Evolutionary conservation across 2,797 vertebrate species (phyloP), one percentile per base, ranked within the genome.

Genomic region (Tiaroga cobitis): DNA sequence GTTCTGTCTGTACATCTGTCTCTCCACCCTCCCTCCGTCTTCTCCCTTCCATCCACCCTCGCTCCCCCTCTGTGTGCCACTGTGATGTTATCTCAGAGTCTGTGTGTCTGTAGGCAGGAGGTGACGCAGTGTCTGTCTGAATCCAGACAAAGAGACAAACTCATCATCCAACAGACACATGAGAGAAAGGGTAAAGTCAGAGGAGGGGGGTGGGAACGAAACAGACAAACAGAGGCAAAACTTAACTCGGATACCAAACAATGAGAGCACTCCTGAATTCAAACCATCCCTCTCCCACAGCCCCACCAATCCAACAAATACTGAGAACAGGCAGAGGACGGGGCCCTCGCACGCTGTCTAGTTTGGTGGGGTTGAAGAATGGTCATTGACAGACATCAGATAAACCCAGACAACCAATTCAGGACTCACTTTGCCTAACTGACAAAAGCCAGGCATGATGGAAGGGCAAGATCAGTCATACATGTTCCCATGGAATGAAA

Each of bases 81-180:
- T 95, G 94, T 93, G 94, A 96, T 95, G 95, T 94, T 96, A 96
- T 96, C 95, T 95, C 93, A 81, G 93, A 92, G 95, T 96, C 95
- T 95, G 95, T 95, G 93, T 95, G 95, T 96, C 95, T 96, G 95
- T 95, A 95, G 94, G 95, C 95, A 96, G 94, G 94, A 95, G 95
- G 94, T 95, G 95, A 96, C 95, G 95, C 95, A 96, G 94, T 96
- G 95, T 96, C 95, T 96, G 95, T 94, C 94, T 94, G 93, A 93
- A 95, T 92, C 93, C 94, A 96, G 95, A 96, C 95, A 96, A 96
- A 96, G 95, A 95, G 92, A 94, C 95, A 96, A 95, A 96, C 95
- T 96, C 94, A 94, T 95, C 94, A 94, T 94, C 93, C 93, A 93
- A 93, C 93, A 95, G 92, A 95, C 94, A 93, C 89, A 83, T 88